A percentile compares a stretch with the other conserved stretches of the same genome.
phyloP scores from a whole-genome alignment of 2,888 invertebrate species.

The Apotomis turbidana region DNA sequence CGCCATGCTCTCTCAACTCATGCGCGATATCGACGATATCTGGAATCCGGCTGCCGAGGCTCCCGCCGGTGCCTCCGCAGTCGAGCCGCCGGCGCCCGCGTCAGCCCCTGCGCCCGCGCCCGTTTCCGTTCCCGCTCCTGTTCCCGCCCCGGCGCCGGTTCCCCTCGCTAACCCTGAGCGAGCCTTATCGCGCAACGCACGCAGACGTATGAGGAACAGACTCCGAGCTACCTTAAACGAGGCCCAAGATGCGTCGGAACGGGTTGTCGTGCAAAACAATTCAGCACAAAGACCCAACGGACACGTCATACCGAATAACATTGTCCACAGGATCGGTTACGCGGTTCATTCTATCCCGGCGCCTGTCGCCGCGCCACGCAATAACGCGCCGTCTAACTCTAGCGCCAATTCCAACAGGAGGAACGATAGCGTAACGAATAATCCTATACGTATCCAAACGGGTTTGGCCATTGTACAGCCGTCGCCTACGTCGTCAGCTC shows the following conservation, averaged over 20 bases:
- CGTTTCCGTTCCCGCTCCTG: background rate
- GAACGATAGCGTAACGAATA: slow-evolving; percentile 10
- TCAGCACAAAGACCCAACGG: slow-evolving; percentile 49
- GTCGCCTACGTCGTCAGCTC: slow-evolving; percentile 7
- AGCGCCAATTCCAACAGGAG: slow-evolving; percentile 11
- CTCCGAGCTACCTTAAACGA: slow-evolving; percentile 63
- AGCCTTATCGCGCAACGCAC: slow-evolving; percentile 65
- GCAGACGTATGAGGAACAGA: slow-evolving; percentile 69
- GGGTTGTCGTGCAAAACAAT: slow-evolving; percentile 36
- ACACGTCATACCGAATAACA: slow-evolving; percentile 36
- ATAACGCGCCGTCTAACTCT: slow-evolving; percentile 17
- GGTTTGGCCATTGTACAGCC: slow-evolving; percentile 25
- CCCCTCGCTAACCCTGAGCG: slow-evolving; percentile 6
- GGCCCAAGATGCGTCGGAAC: slow-evolving; percentile 47
- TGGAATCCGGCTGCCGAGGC: slow-evolving; percentile 20
- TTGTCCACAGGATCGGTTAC: slow-evolving; percentile 8
- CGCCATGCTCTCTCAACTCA: slow-evolving; percentile 59
- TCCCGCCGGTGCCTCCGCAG: background rate
- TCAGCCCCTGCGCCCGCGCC: background rate
- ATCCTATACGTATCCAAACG: slow-evolving; percentile 18
- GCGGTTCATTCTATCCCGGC: slow-evolving; percentile 2
- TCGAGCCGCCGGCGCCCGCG: background rate
- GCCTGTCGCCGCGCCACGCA: slow-evolving; percentile 10
- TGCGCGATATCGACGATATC: slow-evolving; percentile 56
- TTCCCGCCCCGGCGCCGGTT: background rate